A percentile compares a stretch with the other conserved stretches of the same genome.
Evolutionary conservation across 2,888 invertebrate species (phyloP).

Genomic region (Drosophila macrothrix): DNA sequence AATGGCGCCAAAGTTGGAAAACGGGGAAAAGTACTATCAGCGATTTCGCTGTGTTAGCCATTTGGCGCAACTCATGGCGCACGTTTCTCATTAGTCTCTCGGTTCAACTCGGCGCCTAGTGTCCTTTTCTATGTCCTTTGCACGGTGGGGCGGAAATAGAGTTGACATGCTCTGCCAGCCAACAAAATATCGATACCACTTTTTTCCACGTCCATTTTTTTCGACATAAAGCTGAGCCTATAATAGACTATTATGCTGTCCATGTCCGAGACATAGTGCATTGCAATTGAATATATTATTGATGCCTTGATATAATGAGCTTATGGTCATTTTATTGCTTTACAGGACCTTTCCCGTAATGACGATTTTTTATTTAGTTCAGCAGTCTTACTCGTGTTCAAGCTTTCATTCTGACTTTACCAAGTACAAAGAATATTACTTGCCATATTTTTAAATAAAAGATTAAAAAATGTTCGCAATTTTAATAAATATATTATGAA

Average conservation of each 20-base stretch:
- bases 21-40: slow-evolving; percentile 36
- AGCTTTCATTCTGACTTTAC: background rate
- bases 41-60: slow-evolving; percentile 65
- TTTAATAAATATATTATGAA: background rate
- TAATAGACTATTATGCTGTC: background rate
- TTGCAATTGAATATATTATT: slow-evolving; percentile 11
- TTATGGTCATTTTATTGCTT: background rate
- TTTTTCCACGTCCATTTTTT: slow-evolving; percentile 10
- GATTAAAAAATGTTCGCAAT: background rate
- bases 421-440: too few relatives aligned
- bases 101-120: slow-evolving; percentile 23
- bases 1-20: slow-evolving; percentile 38
- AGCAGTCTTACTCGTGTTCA: background rate
- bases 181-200: slow-evolving; percentile 51
- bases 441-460: background rate
- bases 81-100: slow-evolving; percentile 73
- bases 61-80: slow-evolving; percentile 73
- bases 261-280: background rate
- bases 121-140: slow-evolving; percentile 19
- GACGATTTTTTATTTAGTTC: background rate
- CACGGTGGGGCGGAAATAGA: slow-evolving; percentile 25
- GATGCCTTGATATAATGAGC: background rate
- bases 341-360: too few relatives aligned
- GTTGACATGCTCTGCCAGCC: slow-evolving; percentile 53
- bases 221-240: background rate